These are phyloP conservation scores for Megaceryle alcyon DNA, from an alignment of 2,797 vertebrate genomes.

Conservation along the genomic window DNA sequence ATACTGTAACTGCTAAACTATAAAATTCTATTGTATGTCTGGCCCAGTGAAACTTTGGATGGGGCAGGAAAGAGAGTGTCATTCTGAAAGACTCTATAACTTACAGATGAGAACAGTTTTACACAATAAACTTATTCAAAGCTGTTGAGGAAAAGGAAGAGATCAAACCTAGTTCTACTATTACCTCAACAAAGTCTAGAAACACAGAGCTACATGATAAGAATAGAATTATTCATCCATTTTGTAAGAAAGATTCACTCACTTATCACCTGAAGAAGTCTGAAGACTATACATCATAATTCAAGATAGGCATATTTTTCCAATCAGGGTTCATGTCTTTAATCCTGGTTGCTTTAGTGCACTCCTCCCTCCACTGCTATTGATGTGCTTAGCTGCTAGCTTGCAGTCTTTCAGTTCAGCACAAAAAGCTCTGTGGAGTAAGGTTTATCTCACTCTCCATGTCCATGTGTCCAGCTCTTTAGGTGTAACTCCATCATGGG, in stretches of 20 bases:
- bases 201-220: not conserved
- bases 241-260: not conserved
- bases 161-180: not conserved
- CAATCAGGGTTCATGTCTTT: not conserved
- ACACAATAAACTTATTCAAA: not conserved
- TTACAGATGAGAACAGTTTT: not conserved
- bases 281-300: not conserved
- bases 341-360: not conserved
- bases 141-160: not conserved
- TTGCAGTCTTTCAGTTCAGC: not conserved
- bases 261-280: not conserved
- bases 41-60: not conserved
- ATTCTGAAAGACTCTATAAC: not conserved
- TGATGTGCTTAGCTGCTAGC: not conserved
- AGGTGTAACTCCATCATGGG: not conserved
- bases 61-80: not conserved
- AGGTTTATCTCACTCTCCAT: not conserved
- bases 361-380: not conserved
- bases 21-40: not conserved
- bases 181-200: not conserved
- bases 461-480: not conserved
- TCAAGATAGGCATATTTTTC: not conserved
- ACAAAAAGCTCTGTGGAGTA: not conserved
- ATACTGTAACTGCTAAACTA: not conserved
- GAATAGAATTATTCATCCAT: not conserved